phyloP scores from a whole-genome alignment of 2,797 vertebrate species.

The Sebastiscus albofasciatus region DNA sequence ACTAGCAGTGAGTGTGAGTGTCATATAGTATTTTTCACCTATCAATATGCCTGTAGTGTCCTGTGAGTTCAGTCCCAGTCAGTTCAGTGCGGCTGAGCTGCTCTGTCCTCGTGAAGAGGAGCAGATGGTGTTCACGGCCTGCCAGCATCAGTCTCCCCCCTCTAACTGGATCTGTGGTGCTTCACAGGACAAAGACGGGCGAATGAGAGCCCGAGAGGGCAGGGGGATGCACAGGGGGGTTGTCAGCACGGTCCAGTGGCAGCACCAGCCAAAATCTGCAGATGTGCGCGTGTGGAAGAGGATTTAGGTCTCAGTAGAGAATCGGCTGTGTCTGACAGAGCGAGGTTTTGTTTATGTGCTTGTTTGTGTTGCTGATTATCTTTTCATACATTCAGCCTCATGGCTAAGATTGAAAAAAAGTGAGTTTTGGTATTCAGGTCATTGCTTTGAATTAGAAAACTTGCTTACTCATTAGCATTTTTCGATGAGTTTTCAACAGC shows the following conservation, averaged over 20 bases:
- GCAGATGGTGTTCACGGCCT: conserved; percentile 67
- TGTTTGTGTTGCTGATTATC: conserved; percentile 38
- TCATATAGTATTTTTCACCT: background rate
- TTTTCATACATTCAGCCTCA: conserved; percentile 31
- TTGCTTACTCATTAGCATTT: conserved; percentile 21
- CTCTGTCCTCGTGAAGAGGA: conserved; percentile 41
- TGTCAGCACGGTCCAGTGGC: conserved; percentile 19
- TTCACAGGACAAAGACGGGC: conserved; percentile 55
- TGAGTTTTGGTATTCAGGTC: conserved; percentile 27
- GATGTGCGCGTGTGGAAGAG: conserved; percentile 30
- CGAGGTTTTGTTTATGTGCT: conserved; percentile 24
- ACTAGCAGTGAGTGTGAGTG: background rate
- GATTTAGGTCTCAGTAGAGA: conserved; percentile 33
- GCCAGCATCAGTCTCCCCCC: conserved; percentile 51
- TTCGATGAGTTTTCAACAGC: background rate
- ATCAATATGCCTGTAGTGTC: background rate
- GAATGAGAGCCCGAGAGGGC: conserved; percentile 24
- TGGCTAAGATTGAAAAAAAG: conserved; percentile 2
- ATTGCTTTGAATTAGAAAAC: conserved; percentile 24
- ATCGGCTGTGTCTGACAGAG: conserved; percentile 1
- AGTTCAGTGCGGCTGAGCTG: conserved; percentile 1
- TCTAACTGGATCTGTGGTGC: conserved; percentile 45
- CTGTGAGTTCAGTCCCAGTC: conserved; percentile 1
- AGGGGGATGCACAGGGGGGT: background rate
- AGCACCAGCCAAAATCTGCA: conserved; percentile 47